Percentiles rank a stretch among this genome's conserved stretches.
Evolutionary conservation across 2,113 vertebrate species (phyloP).

Genomic region (Leiothrix lutea): DNA sequence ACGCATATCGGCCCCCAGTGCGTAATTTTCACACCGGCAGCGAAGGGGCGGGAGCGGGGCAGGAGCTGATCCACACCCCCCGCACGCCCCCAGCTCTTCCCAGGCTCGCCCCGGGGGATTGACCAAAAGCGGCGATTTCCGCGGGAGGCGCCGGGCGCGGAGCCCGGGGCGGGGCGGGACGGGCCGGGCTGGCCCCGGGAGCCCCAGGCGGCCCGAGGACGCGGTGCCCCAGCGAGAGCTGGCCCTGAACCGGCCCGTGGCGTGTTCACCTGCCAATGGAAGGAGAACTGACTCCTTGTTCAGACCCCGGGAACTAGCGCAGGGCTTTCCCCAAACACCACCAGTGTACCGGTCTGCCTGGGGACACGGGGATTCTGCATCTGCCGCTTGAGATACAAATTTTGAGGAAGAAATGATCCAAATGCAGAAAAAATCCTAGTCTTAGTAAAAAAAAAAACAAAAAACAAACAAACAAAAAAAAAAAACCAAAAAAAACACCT

Average conservation of each 20-base stretch:
- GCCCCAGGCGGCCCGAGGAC: background rate
- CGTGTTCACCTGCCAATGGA: background rate
- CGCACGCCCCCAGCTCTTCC: background rate
- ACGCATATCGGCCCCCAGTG: background rate
- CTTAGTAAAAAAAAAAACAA: background rate
- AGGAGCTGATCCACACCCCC: background rate
- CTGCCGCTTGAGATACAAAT: background rate
- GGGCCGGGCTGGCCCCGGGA: too few species aligned
- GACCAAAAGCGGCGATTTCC: background rate
- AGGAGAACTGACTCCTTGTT: background rate
- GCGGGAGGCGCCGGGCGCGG: background rate
- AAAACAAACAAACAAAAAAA: background rate
- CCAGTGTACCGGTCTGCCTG: fast-evolving
- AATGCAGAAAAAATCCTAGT: background rate
- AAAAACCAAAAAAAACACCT: too few species aligned
- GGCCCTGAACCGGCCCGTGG: fast-evolving
- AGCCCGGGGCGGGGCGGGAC: too few species aligned
- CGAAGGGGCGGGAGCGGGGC: background rate
- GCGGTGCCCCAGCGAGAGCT: fast-evolving
- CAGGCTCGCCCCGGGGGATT: background rate
- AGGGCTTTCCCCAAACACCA: background rate
- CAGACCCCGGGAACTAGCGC: background rate
- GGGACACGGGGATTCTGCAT: background rate
- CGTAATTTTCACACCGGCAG: background rate
- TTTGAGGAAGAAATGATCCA: background rate